Base-by-base conservation (phyloP, 2,113 vertebrate species). In the Phylloscopus trochilus region DNA sequence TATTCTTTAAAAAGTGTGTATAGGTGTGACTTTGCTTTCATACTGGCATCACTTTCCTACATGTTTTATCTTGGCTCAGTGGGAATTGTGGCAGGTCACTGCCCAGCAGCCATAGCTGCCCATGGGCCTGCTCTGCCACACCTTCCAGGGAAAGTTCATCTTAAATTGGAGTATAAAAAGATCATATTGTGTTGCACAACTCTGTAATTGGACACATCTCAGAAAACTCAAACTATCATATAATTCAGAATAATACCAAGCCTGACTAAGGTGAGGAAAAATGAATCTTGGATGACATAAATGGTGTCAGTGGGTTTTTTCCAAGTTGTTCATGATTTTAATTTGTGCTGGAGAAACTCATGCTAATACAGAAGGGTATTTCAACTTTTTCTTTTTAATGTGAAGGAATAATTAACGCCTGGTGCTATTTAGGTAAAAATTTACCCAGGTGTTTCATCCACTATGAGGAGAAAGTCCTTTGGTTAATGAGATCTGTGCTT, bases 1-100 rank as follows among this genome's bases (percentile, higher is more conserved):
- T 7, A 8, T 27, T 58, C 16, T 44, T 16, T 8, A 3, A 18
- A 14, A 66, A 13, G 10, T 1, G 9, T 44, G 19, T 69, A 0
- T 20, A 41, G 20, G 20, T 15, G 4, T 43, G 37, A n/a, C 58
- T 59, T 83, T 27, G 28, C 55, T 81, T 80, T 89, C 13, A 2
- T 39, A 8, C 10, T 37, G 49, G 53, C 24, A 41, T 35, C 16
- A 1, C 11, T 81, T 77, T 33, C 27, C 14, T 20, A 2, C 5
- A 3, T 15, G 5, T 66, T 79, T 76, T 44, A 30, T 5, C 5
- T 58, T 13, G 14, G 11, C n/a, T 64, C 5, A 15, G 27, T 47
- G 66, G 14, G 58, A 33, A 43, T 7, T 0, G 0, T 53, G n/a
- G 15, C 72, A 56, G 69, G 12, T 58, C 69, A 30, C 15, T 30